These are phyloP conservation scores for Leguminivora glycinivorella DNA, from an alignment of 1,140 invertebrate genomes.

Conservation along the genomic window DNA sequence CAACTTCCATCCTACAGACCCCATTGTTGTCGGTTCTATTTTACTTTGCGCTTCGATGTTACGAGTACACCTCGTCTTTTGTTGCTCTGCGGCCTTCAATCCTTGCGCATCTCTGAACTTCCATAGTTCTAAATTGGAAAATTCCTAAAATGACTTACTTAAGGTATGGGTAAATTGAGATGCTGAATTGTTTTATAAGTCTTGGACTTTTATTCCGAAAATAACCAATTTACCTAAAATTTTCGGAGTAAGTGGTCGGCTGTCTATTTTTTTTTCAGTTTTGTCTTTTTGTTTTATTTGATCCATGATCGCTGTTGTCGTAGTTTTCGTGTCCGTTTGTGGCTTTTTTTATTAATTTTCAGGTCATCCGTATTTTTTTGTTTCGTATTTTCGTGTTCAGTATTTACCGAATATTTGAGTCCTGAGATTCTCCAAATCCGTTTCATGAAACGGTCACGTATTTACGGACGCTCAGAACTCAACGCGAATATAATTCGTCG, in stretches of 20 bases:
- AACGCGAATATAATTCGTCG: not conserved
- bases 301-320: conserved; percentile 17
- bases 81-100: not conserved
- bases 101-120: not conserved
- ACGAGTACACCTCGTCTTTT: not conserved
- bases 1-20: not conserved
- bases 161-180: too few relatives aligned
- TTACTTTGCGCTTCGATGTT: not conserved
- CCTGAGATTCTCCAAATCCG: not conserved
- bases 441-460: not conserved
- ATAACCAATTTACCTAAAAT: conserved; percentile 4
- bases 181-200: not conserved
- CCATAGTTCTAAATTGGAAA: too few relatives aligned
- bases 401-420: not conserved
- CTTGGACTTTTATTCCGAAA: not conserved
- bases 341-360: conserved; percentile 34
- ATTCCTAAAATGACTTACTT: not conserved
- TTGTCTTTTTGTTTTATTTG: conserved; percentile 32
- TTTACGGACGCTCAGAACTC: not conserved
- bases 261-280: conserved; percentile 24
- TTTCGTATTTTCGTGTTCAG: not conserved
- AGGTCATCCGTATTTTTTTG: not conserved
- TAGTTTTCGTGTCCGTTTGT: conserved; percentile 29
- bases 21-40: not conserved
- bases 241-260: conserved; percentile 26